Percentiles rank a stretch among this genome's conserved stretches.
phyloP scores from a whole-genome alignment of 2,113 vertebrate genomes.

The Chamaetylas fuelleborni region DNA sequence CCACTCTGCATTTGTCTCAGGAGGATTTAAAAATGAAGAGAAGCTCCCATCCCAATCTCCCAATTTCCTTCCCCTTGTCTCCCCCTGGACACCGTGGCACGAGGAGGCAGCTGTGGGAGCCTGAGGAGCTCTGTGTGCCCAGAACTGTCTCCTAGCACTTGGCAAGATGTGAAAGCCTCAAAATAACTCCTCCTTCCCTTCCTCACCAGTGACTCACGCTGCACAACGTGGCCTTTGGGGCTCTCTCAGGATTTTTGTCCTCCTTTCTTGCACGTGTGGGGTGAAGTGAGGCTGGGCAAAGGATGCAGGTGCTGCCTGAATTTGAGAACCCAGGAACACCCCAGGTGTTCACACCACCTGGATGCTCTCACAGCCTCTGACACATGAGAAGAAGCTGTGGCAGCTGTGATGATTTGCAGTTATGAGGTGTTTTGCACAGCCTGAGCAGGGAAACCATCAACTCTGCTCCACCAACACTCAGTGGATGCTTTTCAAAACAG shows the following conservation, averaged over 20 bases:
- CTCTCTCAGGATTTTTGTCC: background rate
- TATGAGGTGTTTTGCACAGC: background rate
- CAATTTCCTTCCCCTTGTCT: background rate
- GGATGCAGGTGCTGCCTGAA: rapidly evolving
- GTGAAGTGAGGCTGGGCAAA: background rate
- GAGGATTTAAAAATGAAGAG: background rate
- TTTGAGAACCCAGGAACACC: background rate
- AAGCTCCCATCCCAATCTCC: no score
- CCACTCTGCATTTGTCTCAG: background rate
- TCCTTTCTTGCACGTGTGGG: background rate
- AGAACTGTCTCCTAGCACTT: constrained; percentile 42
- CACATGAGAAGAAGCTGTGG: background rate
- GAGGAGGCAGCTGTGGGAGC: background rate
- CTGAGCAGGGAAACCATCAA: background rate
- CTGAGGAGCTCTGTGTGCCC: rapidly evolving
- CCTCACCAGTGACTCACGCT: background rate
- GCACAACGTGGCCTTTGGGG: background rate
- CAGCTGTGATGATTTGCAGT: background rate
- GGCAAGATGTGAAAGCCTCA: background rate
- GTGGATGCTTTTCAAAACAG: background rate
- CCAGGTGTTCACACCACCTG: background rate
- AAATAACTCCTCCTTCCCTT: constrained; percentile 16
- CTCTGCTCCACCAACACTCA: background rate
- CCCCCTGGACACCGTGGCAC: rapidly evolving
- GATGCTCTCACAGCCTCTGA: background rate